Base-by-base conservation (phyloP, 2,113 vertebrate species). In the Hyperopisus bebe region DNA sequence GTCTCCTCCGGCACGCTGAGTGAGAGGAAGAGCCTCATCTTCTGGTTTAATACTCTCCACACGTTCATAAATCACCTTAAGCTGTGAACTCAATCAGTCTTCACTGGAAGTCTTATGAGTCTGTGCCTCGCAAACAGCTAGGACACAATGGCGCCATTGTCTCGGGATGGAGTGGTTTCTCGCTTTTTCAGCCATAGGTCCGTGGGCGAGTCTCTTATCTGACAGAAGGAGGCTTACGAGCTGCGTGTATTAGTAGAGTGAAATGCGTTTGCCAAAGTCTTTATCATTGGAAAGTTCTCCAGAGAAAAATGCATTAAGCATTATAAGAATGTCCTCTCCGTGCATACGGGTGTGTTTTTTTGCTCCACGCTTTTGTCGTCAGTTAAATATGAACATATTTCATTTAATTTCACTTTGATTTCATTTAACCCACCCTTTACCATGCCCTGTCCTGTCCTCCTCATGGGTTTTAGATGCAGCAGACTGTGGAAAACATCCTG, bases 41-140 rank as follows among this genome's bases (percentile, higher is more conserved):
- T 55, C 80, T 47, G 89, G 51, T 89, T 89, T 62, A 46, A 89
- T 55, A 85, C 51, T 89, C 89, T 89, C 77, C 51, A 85, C 53
- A 89, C 77, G 39, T 89, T 85, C 80, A 66, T 84, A 84, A 89
- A 89, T 89, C 46, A 47, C 51, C 77, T 85, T 62, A 62, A 89
- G 80, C 89, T 89, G 89, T 85, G 53, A 85, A 80, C 89, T 85
- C 89, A 89, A 85, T 89, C 89, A 89, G 50, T 55, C 88, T 89
- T 66, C 31, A 19, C 88, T 51, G 88, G 70, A 82, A 48, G 51
- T 62, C 55, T 62, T 19, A 58, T 5, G 24, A 62, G 46, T 89
- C 50, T 84, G 35, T 58, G 51, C 50, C 80, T 42, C 55, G 35
- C 50, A 53, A 85, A 15, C 77, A 46, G 55, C 51, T 27, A 10